These are phyloP conservation scores for Trachemys scripta DNA, from an alignment of 2,113 vertebrate genomes.

Conservation along the genomic window DNA sequence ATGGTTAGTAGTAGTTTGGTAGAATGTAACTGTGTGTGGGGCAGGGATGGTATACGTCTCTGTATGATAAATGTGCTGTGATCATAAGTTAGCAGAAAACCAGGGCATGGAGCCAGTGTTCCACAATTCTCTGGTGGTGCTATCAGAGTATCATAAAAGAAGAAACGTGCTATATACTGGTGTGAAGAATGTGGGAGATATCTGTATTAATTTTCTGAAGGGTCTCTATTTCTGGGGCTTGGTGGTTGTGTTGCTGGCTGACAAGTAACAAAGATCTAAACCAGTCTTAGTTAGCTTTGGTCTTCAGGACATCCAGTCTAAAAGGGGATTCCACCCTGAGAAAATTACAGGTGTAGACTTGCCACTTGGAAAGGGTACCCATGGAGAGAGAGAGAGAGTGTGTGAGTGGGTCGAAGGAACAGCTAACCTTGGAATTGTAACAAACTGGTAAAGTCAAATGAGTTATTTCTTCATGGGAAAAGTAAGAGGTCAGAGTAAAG, in stretches of 20 bases:
- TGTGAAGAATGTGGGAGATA: neutral
- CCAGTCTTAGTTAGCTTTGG: neutral
- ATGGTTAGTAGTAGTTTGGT: constrained; percentile 47
- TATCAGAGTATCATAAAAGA: neutral
- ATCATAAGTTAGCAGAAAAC: neutral
- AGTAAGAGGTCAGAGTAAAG: neutral
- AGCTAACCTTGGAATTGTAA: neutral
- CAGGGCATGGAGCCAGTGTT: neutral
- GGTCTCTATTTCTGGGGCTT: neutral
- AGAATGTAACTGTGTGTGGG: constrained; percentile 45
- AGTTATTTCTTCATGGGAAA: neutral
- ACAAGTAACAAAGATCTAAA: neutral
- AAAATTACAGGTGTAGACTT: neutral
- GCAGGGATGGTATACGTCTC: constrained; percentile 21
- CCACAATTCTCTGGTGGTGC: neutral
- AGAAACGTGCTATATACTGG: neutral
- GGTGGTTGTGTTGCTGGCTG: neutral
- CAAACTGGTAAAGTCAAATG: neutral
- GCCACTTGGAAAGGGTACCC: neutral
- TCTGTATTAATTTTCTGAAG: neutral
- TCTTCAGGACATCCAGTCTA: neutral
- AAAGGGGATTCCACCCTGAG: neutral
- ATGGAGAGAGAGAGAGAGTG: rapidly evolving
- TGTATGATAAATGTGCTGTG: neutral
- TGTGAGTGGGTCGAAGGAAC: neutral